These are phyloP conservation scores for Isichthys henryi DNA, from an alignment of 2,113 vertebrate species.

Conservation along the genomic window DNA sequence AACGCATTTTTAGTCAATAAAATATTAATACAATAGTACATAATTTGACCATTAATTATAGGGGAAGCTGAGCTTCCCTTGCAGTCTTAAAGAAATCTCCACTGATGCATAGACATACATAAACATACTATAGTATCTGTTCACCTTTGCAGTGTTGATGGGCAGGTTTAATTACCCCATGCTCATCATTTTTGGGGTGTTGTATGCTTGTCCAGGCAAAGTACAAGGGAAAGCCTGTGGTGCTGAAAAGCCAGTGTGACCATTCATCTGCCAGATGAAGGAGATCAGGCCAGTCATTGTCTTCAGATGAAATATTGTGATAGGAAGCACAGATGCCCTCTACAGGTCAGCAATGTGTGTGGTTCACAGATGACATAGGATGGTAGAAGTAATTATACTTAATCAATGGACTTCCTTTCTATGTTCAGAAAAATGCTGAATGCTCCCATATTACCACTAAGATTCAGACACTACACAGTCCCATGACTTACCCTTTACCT, in stretches of 20 bases:
- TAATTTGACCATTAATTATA: no score
- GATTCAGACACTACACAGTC: background rate
- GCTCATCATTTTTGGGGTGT: background rate
- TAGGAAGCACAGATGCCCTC: background rate
- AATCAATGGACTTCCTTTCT: background rate
- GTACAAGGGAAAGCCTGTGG: background rate
- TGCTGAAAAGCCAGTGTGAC: background rate
- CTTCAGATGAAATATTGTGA: background rate
- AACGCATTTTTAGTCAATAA: no score
- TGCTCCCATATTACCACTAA: background rate
- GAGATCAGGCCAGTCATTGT: background rate
- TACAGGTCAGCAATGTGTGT: background rate
- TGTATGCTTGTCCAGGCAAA: background rate
- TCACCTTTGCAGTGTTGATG: background rate
- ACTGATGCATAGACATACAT: background rate
- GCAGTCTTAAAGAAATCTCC: no score
- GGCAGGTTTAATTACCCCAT: background rate
- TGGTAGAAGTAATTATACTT: background rate
- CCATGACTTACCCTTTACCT: background rate
- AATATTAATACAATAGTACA: no score
- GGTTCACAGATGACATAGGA: background rate
- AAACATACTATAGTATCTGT: background rate
- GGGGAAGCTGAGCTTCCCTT: no score
- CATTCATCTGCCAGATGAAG: background rate
- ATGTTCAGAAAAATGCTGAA: background rate